A percentile compares a stretch with the other conserved stretches of the same genome.
These are phyloP conservation scores for Hippocampus zosterae DNA, from an alignment of 2,113 vertebrate species.

Conservation along the genomic window DNA sequence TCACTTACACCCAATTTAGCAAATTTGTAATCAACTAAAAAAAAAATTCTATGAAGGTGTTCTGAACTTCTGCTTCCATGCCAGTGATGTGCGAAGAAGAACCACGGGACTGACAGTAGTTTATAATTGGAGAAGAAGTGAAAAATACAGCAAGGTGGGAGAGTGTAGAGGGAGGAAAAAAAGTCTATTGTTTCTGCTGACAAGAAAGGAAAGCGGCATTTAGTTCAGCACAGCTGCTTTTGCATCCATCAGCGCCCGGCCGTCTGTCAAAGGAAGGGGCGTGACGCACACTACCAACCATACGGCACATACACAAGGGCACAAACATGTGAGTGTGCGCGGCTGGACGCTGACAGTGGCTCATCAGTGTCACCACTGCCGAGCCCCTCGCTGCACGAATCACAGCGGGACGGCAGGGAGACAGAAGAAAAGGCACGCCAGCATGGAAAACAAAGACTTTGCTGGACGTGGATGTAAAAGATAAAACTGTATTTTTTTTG, in stretches of 20 bases:
- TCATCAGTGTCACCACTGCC: constrained; percentile 55
- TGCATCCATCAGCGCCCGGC: constrained; percentile 48
- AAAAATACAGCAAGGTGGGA: constrained; percentile 16
- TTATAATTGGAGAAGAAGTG: constrained; percentile 2
- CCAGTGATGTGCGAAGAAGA: neutral
- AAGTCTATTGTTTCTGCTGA: constrained; percentile 18
- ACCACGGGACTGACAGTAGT: neutral
- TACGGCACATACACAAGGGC: constrained; percentile 10
- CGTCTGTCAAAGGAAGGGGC: constrained; percentile 42
- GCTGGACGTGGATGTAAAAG: constrained; percentile 27
- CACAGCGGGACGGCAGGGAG: constrained; percentile 46
- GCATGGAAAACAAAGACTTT: constrained; percentile 32
- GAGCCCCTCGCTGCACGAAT: constrained; percentile 45
- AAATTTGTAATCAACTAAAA: neutral
- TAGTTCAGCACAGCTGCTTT: constrained; percentile 38
- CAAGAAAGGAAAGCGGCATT: constrained; percentile 17
- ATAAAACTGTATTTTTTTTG: neutral
- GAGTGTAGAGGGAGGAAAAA: constrained; percentile 18
- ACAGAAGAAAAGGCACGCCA: constrained; percentile 26
- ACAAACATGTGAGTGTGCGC: constrained; percentile 19
- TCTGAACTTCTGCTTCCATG: neutral
- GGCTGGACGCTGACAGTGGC: constrained; percentile 48
- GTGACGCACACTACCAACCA: constrained; percentile 39
- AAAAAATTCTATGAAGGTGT: neutral
- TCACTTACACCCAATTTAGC: neutral